phyloP scores from a whole-genome alignment of 2,888 invertebrate species.

The Rhogogaster chlorosoma region DNA sequence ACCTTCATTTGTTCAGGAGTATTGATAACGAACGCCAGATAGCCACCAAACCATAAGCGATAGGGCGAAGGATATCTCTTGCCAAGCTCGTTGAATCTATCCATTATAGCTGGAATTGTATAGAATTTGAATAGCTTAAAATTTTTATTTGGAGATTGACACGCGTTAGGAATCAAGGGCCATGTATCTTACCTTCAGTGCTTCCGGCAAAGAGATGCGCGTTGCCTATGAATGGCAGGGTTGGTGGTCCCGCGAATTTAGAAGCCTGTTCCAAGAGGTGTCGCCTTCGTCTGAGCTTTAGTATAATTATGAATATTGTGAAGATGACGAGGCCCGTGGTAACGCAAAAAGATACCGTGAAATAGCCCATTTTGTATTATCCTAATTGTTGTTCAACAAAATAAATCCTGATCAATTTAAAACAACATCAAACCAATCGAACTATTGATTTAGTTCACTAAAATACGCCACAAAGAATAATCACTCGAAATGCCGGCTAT shows the following conservation, averaged over 20 bases:
- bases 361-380: background rate
- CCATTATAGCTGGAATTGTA: slow-evolving; percentile 58
- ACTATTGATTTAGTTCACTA: too few species aligned
- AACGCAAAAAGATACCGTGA: background rate
- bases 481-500: background rate
- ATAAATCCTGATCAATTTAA: background rate
- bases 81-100: background rate
- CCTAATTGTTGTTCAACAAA: background rate
- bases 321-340: background rate
- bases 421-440: background rate
- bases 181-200: background rate
- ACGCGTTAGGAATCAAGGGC: background rate
- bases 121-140: background rate
- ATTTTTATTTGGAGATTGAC: background rate
- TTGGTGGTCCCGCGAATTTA: background rate
- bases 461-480: background rate
- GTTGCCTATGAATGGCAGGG: background rate
- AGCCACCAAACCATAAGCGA: background rate
- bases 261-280: background rate
- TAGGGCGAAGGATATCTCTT: background rate
- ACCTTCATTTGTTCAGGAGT: background rate
- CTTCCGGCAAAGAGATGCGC: slow-evolving; percentile 4
- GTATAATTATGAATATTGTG: background rate
- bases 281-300: background rate
- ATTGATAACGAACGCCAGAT: background rate